Conservation (phyloP, 2,888 invertebrate species). For the Tenthredo mesomela region DNA sequence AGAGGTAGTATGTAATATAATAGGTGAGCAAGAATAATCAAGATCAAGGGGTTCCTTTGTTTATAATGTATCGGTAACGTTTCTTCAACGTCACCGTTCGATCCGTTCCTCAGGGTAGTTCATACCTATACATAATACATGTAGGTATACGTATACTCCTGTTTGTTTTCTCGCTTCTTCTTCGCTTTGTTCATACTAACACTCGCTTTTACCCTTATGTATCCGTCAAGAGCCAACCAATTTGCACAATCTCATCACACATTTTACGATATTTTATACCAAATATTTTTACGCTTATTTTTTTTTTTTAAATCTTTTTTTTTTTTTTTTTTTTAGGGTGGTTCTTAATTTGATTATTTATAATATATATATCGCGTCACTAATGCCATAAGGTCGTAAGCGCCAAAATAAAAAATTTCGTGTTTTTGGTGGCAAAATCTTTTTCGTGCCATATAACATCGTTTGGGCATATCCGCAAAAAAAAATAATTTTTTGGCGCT, state of each 20-base stretch:
- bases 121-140: not conserved
- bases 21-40: not conserved
- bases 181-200: not conserved
- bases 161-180: not conserved
- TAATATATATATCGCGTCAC: no score
- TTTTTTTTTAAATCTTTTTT: not conserved
- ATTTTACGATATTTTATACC: not conserved
- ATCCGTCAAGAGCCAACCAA: not conserved
- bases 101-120: not conserved
- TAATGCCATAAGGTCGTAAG: no score
- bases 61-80: not conserved
- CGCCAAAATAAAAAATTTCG: no score
- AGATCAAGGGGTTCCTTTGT: conserved; percentile 6
- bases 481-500: no score
- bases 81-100: not conserved
- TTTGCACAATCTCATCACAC: not conserved
- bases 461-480: no score
- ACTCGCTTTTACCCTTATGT: not conserved
- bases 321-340: no score
- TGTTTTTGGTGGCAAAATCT: no score
- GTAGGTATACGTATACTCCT: not conserved
- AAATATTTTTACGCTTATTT: not conserved
- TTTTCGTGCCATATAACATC: no score
- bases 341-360: no score
- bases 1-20: not conserved